Percentiles rank a stretch among this genome's conserved stretches.
phyloP scores from a whole-genome alignment of 2,888 invertebrate species.

The Tridacna gigas region DNA sequence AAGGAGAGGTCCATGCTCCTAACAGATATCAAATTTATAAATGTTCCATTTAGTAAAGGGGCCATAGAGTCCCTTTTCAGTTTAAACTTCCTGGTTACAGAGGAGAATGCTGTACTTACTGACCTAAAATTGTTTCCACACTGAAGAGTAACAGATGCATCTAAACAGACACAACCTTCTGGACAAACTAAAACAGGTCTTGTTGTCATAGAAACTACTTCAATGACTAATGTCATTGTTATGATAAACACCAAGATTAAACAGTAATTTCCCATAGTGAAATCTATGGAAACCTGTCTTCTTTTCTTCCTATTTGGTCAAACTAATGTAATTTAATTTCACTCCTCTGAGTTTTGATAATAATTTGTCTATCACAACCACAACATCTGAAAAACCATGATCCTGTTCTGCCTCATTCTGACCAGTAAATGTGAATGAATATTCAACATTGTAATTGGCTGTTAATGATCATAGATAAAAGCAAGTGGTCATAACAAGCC shows the following conservation, averaged over 20 bases:
- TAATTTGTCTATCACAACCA: too few species aligned
- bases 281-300: neutral
- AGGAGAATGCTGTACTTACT: conserved; percentile 31
- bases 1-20: conserved; percentile 61
- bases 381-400: neutral
- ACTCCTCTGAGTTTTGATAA: neutral
- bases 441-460: conserved; percentile 16
- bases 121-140: conserved; percentile 48
- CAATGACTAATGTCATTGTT: neutral
- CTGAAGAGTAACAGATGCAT: conserved; percentile 18
- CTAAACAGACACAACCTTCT: conserved; percentile 40
- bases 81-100: conserved; percentile 54
- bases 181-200: conserved; percentile 43
- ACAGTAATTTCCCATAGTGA: neutral
- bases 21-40: conserved; percentile 58
- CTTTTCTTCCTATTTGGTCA: neutral
- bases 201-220: conserved; percentile 7
- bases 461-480: conserved; percentile 21
- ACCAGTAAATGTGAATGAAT: conserved; percentile 11
- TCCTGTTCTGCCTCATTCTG: neutral
- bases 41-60: conserved; percentile 64
- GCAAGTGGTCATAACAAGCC: conserved; percentile 1
- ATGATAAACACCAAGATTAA: neutral
- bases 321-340: neutral
- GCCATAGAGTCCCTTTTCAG: conserved; percentile 64